These are phyloP conservation scores for Leucophora obtusa DNA, from an alignment of 2,888 invertebrate species.

Conservation along the genomic window DNA sequence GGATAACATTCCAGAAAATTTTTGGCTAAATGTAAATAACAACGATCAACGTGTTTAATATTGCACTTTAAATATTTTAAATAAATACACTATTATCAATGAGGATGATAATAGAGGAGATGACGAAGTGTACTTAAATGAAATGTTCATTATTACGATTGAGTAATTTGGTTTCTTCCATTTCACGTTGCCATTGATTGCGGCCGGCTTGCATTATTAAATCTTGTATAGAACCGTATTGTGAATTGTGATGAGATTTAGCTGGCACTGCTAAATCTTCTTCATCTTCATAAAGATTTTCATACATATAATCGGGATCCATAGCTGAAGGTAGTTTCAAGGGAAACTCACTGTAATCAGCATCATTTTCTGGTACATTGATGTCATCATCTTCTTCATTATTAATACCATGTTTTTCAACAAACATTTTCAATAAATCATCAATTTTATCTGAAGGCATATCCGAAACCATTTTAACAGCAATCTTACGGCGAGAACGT, in stretches of 20 bases:
- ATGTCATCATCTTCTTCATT: constrained; percentile 24
- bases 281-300: constrained; percentile 73
- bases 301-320: constrained; percentile 70
- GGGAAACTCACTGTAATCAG: constrained; percentile 48
- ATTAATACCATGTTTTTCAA: constrained; percentile 67
- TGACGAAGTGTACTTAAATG: constrained; percentile 58
- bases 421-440: constrained; percentile 69
- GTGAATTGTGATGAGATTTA: constrained; percentile 69
- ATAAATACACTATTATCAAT: too few species aligned
- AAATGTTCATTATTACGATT: constrained; percentile 66
- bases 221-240: constrained; percentile 73
- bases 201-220: constrained; percentile 71
- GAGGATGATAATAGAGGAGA: too few species aligned
- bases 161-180: constrained; percentile 70
- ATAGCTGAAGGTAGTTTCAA: constrained; percentile 54
- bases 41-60: constrained; percentile 37
- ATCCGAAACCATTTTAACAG: constrained; percentile 72
- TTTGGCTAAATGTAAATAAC: neutral
- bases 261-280: constrained; percentile 68
- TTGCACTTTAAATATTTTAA: constrained; percentile 30
- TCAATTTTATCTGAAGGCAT: constrained; percentile 71
- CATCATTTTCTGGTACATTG: constrained; percentile 53
- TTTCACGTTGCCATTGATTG: constrained; percentile 69
- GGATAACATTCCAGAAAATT: neutral
- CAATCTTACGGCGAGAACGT: constrained; percentile 71